Percentiles rank a stretch among this genome's conserved stretches.
phyloP scores from a whole-genome alignment of 2,888 invertebrate species.

The Plebejus argus region DNA sequence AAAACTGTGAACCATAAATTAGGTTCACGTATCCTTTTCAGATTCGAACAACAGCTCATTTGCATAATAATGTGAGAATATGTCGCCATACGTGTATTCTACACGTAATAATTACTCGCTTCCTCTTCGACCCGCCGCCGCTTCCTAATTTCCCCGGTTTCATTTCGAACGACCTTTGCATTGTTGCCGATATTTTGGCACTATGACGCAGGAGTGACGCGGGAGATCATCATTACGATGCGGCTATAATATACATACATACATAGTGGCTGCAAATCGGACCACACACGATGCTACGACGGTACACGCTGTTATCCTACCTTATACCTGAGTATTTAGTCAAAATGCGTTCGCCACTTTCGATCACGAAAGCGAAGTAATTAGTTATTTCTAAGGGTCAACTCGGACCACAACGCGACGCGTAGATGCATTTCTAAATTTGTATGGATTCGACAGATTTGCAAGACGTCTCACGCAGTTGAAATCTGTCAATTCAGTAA shows the following conservation, averaged over 20 bases:
- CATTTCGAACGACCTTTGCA: slow-evolving; percentile 39
- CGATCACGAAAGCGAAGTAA: too few relatives aligned
- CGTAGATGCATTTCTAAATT: too few relatives aligned
- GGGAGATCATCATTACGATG: slow-evolving; percentile 41
- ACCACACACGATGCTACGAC: slow-evolving; percentile 46
- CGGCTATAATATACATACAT: slow-evolving; percentile 39
- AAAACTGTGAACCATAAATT: slow-evolving; percentile 23
- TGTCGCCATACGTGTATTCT: background rate
- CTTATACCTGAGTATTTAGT: too few relatives aligned
- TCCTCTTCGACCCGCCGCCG: background rate
- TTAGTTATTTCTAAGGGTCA: too few relatives aligned
- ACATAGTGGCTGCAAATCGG: slow-evolving; percentile 47
- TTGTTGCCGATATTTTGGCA: slow-evolving; percentile 48
- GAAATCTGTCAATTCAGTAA: too few relatives aligned
- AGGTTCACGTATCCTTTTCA: slow-evolving; percentile 16
- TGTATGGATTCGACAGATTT: too few relatives aligned
- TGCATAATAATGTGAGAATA: slow-evolving; percentile 30
- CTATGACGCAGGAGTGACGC: slow-evolving; percentile 50
- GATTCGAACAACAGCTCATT: slow-evolving; percentile 10
- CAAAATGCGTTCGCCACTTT: too few relatives aligned
- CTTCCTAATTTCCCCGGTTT: slow-evolving; percentile 13
- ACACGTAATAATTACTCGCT: background rate
- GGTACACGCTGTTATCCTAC: slow-evolving; percentile 8
- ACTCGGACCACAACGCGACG: too few relatives aligned
- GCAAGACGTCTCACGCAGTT: too few relatives aligned